Evolutionary conservation across 2,113 vertebrate species (phyloP).

Genomic region (Carlito syrichta): DNA sequence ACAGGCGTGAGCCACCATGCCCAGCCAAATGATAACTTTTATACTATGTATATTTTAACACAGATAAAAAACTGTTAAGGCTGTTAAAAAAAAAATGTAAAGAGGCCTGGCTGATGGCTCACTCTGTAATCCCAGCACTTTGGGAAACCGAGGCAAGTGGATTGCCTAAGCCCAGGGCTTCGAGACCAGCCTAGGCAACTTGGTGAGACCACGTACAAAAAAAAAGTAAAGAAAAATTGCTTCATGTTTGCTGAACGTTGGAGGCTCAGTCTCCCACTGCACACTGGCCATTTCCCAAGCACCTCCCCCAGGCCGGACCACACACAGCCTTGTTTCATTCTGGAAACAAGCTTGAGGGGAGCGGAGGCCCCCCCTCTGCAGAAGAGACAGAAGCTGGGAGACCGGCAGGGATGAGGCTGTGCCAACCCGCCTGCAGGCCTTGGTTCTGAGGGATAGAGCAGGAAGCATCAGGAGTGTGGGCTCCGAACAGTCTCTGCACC

Average conservation of each 20-base stretch:
- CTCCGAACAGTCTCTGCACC: background rate
- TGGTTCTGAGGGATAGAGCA: background rate
- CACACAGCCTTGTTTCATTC: background rate
- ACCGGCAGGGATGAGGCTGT: background rate
- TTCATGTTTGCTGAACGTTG: background rate
- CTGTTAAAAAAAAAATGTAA: background rate
- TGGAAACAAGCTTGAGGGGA: background rate
- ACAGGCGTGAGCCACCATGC: no score
- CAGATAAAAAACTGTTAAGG: background rate
- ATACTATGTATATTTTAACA: background rate
- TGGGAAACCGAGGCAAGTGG: no score
- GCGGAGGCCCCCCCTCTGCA: background rate
- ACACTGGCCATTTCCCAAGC: background rate
- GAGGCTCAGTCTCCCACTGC: background rate
- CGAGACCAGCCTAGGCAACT: no score
- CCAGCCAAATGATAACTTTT: no score
- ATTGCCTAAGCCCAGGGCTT: no score
- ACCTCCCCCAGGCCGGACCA: background rate
- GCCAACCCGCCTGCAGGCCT: accelerated
- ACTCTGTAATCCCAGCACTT: no score
- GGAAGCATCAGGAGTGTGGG: background rate
- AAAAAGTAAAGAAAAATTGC: background rate
- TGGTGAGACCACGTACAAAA: no score
- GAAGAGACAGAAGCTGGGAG: background rate
- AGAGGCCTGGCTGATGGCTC: no score